Evolutionary conservation across 2,888 invertebrate species (phyloP).

Genomic region (Nesidiocoris tenuis): DNA sequence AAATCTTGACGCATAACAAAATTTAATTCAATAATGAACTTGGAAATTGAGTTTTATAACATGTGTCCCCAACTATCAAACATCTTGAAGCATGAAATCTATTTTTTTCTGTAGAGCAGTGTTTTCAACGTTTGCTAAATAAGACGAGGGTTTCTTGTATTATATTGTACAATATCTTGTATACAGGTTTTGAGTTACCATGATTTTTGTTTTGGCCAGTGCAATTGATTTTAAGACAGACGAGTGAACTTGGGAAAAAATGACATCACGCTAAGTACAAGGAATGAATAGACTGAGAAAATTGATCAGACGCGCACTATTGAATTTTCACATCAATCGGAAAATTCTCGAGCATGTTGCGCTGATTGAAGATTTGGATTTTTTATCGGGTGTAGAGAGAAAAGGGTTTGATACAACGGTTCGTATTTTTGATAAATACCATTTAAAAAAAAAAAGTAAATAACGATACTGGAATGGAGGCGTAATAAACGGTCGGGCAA

Average conservation of each 20-base stretch:
- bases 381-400: background rate
- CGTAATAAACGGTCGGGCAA: slow-evolving; percentile 13
- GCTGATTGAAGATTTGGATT: too few species aligned
- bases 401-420: background rate
- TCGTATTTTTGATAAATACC: slow-evolving; percentile 34
- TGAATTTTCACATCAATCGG: too few species aligned
- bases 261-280: background rate
- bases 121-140: too few species aligned
- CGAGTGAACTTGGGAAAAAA: background rate
- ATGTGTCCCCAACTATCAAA: too few species aligned
- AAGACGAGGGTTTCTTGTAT: slow-evolving; percentile 3
- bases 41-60: too few species aligned
- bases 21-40: too few species aligned
- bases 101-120: too few species aligned
- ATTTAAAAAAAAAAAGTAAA: slow-evolving; percentile 8
- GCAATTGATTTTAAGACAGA: slow-evolving; percentile 19
- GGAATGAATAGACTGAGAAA: background rate
- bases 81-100: too few species aligned
- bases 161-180: slow-evolving; percentile 38
- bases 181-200: slow-evolving; percentile 44
- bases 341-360: slow-evolving; percentile 11
- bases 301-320: background rate
- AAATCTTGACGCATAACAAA: too few species aligned
- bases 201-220: slow-evolving; percentile 26
- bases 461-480: slow-evolving; percentile 22